A percentile compares a stretch with the other conserved stretches of the same genome.
These are phyloP conservation scores for Trachelus stipa DNA, from an alignment of 2,888 invertebrate genomes.

Conservation along the genomic window DNA sequence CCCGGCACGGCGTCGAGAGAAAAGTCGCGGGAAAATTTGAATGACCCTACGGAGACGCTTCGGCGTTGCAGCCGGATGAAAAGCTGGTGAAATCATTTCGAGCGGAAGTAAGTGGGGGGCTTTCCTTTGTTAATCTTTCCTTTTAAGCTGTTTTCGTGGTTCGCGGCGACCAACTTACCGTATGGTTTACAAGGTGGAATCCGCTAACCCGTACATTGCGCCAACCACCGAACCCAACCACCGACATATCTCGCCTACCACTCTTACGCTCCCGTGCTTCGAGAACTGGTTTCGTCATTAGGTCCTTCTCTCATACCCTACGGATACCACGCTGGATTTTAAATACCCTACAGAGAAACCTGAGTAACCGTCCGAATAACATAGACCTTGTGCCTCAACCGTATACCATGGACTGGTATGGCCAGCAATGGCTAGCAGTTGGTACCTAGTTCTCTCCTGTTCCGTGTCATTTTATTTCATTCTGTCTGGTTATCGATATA, in stretches of 20 bases:
- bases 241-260: conserved; percentile 42
- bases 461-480: not conserved
- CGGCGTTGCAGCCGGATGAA: not conserved
- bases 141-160: conserved; percentile 2
- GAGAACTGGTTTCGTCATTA: conserved; percentile 59
- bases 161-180: conserved; percentile 37
- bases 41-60: not conserved
- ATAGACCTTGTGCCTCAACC: not conserved
- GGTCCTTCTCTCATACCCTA: conserved; percentile 12
- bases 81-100: not conserved
- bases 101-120: not conserved
- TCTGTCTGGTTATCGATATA: not conserved
- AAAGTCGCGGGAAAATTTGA: not conserved
- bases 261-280: conserved; percentile 50
- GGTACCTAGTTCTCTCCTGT: not conserved
- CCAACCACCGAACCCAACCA: conserved; percentile 27
- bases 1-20: too few relatives aligned
- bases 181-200: not conserved
- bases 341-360: conserved; percentile 32
- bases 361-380: conserved; percentile 13
- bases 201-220: conserved; percentile 3
- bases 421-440: not conserved
- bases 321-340: conserved; percentile 34
- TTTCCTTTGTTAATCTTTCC: not conserved
- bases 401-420: not conserved